phyloP scores from a whole-genome alignment of 2,113 vertebrate genomes.

The Dromas ardeola region DNA sequence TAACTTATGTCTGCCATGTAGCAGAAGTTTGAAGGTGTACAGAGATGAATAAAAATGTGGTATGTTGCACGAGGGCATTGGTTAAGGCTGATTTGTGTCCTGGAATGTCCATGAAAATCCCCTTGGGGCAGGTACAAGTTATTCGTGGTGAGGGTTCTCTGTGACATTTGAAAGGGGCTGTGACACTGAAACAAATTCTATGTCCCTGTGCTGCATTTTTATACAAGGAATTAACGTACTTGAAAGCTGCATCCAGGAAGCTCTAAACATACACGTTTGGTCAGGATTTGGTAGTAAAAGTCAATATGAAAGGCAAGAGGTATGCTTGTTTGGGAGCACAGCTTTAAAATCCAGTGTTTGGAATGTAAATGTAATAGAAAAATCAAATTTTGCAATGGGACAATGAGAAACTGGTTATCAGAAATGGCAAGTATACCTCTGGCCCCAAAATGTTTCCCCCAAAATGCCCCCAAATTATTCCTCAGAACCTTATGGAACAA shows the following conservation, averaged over 20 bases:
- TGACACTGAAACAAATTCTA: neutral
- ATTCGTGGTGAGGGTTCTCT: neutral
- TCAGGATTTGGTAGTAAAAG: neutral
- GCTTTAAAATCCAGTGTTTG: neutral
- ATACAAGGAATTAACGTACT: neutral
- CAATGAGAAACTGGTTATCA: neutral
- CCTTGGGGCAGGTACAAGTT: neutral
- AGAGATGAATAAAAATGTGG: neutral
- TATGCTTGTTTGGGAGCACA: neutral
- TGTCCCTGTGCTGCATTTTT: neutral
- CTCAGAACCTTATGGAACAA: neutral
- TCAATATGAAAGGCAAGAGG: neutral
- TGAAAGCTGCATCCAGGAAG: neutral
- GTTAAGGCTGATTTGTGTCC: neutral
- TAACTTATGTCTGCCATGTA: neutral
- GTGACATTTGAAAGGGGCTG: neutral
- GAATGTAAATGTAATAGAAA: neutral
- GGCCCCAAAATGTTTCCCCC: neutral
- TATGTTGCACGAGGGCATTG: neutral
- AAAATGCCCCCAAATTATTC: neutral
- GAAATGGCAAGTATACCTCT: neutral
- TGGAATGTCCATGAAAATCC: neutral
- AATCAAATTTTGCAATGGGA: neutral
- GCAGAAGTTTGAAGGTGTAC: neutral
- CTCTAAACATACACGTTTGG: neutral